Percentiles rank a stretch among this genome's conserved stretches.
phyloP scores from a whole-genome alignment of 2,888 invertebrate genomes.

The Phymatocera aterrima region DNA sequence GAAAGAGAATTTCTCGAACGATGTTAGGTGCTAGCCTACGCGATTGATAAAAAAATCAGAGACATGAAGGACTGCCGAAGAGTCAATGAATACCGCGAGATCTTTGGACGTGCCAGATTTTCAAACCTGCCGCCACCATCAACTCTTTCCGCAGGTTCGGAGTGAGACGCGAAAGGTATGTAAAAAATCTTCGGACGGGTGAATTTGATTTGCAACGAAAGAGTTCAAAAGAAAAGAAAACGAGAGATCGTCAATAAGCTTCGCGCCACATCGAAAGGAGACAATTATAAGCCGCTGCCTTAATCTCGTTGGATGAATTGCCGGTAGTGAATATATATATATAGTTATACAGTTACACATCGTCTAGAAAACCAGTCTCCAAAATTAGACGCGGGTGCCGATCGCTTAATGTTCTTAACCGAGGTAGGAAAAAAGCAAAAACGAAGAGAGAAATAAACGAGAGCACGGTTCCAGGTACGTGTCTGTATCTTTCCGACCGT shows the following conservation, averaged over 20 bases:
- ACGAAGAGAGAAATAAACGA: no score
- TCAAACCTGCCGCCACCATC: no score
- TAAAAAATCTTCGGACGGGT: background rate
- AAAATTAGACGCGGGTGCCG: slow-evolving; percentile 29
- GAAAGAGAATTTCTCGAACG: no score
- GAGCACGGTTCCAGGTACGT: background rate
- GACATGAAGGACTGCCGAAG: no score
- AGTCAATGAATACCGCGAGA: no score
- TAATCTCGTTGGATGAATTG: background rate
- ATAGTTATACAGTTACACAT: no score
- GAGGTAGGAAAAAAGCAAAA: background rate
- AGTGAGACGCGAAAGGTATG: no score
- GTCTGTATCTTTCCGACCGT: background rate
- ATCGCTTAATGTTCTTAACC: slow-evolving; percentile 10
- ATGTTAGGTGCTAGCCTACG: no score
- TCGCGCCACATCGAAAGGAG: slow-evolving; percentile 4
- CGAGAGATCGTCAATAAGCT: background rate
- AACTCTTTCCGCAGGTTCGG: no score
- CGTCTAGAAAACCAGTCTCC: background rate
- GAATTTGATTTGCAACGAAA: background rate
- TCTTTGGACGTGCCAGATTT: no score
- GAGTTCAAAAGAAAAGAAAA: background rate
- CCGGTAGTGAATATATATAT: background rate
- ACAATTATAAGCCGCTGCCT: slow-evolving; percentile 21
- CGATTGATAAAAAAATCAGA: no score